Evolutionary conservation across 2,888 invertebrate species (phyloP).

Genomic region (Cryptus viduatorius): DNA sequence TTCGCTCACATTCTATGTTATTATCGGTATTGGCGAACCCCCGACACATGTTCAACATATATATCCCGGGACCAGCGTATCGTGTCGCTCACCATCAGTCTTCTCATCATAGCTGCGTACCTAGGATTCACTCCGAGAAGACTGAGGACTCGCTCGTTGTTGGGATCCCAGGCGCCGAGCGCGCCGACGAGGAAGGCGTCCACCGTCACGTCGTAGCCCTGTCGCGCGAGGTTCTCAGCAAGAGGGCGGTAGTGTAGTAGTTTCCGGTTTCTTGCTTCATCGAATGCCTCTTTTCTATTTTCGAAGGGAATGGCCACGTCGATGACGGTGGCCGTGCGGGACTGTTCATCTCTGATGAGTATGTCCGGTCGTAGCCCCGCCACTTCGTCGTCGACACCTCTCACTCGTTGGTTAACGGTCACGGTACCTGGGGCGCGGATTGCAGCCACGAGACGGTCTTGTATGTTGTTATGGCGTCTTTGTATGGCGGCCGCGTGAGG

Average conservation of each 20-base stretch:
- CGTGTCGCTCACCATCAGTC: constrained; percentile 75
- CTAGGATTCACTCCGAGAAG: constrained; percentile 49
- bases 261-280: constrained; percentile 72
- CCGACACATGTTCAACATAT: constrained; percentile 78
- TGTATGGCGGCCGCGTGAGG: constrained; percentile 72
- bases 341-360: constrained; percentile 68
- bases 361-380: constrained; percentile 68
- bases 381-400: constrained; percentile 48
- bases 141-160: constrained; percentile 73
- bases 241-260: constrained; percentile 71
- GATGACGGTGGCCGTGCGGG: constrained; percentile 71
- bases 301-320: constrained; percentile 79
- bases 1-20: no score
- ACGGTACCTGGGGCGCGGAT: constrained; percentile 55
- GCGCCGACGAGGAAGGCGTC: constrained; percentile 77
- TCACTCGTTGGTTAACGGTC: constrained; percentile 61
- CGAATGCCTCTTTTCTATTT: constrained; percentile 72
- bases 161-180: constrained; percentile 77
- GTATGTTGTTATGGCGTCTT: constrained; percentile 72
- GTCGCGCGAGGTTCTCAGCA: constrained; percentile 59
- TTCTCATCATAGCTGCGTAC: constrained; percentile 73
- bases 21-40: constrained; percentile 69
- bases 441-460: constrained; percentile 70
- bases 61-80: constrained; percentile 77
- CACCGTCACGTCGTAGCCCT: constrained; percentile 56